These are phyloP conservation scores for Megaustenia siamemsis DNA, from an alignment of 2,888 invertebrate genomes.

Conservation along the genomic window DNA sequence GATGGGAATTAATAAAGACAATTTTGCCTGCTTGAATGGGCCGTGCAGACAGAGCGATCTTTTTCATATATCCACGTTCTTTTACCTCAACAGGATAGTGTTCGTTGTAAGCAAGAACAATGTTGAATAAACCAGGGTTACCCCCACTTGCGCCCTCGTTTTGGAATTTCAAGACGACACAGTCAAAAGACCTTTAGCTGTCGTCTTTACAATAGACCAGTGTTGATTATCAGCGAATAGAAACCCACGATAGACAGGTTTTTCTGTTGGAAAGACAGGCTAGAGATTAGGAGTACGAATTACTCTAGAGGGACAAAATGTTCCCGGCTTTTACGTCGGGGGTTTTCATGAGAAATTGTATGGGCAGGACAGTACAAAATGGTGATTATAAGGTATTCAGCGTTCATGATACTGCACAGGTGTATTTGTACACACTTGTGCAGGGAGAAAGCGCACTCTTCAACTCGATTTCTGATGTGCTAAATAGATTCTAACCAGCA, in stretches of 20 bases:
- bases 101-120: background rate
- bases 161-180: slow-evolving; percentile 15
- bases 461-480: background rate
- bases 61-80: background rate
- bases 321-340: background rate
- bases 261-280: background rate
- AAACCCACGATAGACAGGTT: background rate
- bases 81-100: background rate
- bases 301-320: slow-evolving; percentile 25
- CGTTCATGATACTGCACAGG: background rate
- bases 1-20: background rate
- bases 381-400: slow-evolving; percentile 23
- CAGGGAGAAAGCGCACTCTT: background rate
- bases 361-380: slow-evolving; percentile 31
- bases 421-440: slow-evolving; percentile 14
- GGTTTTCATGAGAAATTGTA: slow-evolving; percentile 5
- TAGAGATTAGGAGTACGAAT: slow-evolving; percentile 17
- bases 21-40: background rate
- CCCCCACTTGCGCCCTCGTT: background rate
- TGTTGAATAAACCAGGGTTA: background rate
- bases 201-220: background rate
- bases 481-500: background rate
- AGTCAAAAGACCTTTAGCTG: slow-evolving; percentile 11
- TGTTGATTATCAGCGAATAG: background rate
- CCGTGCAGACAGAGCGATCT: background rate